These are phyloP conservation scores for Axis porcinus DNA, from an alignment of 2,113 vertebrate species.

Conservation along the genomic window DNA sequence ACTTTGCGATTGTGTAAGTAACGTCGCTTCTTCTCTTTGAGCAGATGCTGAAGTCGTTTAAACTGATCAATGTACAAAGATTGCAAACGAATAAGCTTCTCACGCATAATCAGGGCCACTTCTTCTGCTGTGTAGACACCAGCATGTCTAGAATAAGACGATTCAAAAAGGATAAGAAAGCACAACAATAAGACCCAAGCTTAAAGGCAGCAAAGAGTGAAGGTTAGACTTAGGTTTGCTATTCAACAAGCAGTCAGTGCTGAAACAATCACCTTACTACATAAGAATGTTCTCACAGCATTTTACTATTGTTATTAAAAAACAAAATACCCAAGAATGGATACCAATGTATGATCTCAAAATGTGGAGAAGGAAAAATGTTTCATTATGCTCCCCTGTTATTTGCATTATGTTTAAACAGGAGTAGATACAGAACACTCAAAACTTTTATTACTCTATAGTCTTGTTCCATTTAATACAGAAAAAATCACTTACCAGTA, in stretches of 20 bases:
- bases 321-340: not conserved
- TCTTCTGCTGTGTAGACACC: conserved; percentile 98
- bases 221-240: not conserved
- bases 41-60: conserved; percentile 95
- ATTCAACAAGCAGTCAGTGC: not conserved
- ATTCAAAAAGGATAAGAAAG: conserved; percentile 25
- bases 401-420: not conserved
- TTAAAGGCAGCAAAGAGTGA: not conserved
- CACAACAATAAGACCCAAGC: not conserved
- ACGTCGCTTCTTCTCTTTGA: conserved; percentile 95
- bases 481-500: not conserved
- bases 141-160: conserved; percentile 86
- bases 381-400: not conserved
- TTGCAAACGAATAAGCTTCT: conserved; percentile 96
- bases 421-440: not conserved
- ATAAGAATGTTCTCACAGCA: not conserved
- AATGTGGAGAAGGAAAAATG: not conserved
- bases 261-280: not conserved
- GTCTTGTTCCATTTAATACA: not conserved
- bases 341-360: not conserved
- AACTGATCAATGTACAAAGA: conserved; percentile 99
- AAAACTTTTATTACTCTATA: not conserved
- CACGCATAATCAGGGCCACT: conserved; percentile 95
- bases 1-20: conserved; percentile 92
- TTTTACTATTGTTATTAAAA: not conserved